Evolutionary conservation across 2,888 invertebrate genomes (phyloP), one percentile per base, ranked within the genome.

Genomic region (Plemyria rubiginata): DNA sequence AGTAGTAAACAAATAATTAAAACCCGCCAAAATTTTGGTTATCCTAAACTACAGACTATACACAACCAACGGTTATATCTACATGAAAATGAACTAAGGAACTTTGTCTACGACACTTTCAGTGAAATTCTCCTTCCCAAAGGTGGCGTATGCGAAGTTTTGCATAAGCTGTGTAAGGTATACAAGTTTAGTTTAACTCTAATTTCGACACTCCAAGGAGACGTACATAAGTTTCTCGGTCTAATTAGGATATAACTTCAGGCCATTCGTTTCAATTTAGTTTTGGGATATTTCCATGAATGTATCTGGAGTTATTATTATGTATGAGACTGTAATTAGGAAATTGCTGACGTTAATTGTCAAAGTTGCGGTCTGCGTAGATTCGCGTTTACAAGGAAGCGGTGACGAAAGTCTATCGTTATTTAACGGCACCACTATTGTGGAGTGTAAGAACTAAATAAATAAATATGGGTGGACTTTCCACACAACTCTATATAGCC

Each of bases 191-290:
- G 85, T 86, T 86, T 78, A 84, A 87, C 83, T 86, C 81, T 81
- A 84, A 87, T 89, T 88, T 86, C 85, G 85, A 84, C 87, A 88
- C 88, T 87, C 85, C 73, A 76, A 84, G 83, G 87, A 86, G 70
- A 69, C 66, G 62, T 65, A 68, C 63, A 66, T 61, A 85, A 84
- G 86, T 81, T 81, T 73, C 76, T 80, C 73, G 74, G 78, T 83
- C 83, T 88, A 87, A 88, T 90, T 90, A 88, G 83, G 78, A 81
- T 82, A 84, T 84, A 86, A 87, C 85, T 88, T 87, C 70, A 75
- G 76, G 75, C 77, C 83, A 87, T 89, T 87, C 80, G 80, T 89
- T 87, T 85, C 81, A 87, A 87, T 88, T 86, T 84, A 80, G 82
- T 85, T 84, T 60, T 56, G 60, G 60, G 52, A 64, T 60, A 48